Percentiles rank a stretch among this genome's conserved stretches.
phyloP scores from a whole-genome alignment of 2,888 invertebrate species.

The Orthonevra nobilis region DNA sequence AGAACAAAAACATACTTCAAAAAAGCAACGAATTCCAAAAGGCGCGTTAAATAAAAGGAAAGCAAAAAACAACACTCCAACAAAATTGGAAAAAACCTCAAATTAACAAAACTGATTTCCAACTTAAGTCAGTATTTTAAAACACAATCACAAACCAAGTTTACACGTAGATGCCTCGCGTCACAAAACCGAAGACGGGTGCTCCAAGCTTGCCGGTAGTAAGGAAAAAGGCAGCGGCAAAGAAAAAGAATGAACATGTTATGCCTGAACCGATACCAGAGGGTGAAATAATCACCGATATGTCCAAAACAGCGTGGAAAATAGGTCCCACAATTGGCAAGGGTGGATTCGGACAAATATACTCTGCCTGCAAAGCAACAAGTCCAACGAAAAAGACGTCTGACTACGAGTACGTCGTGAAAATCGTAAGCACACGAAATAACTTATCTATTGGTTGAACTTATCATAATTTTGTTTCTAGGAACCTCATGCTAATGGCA shows the following conservation, averaged over 20 bases:
- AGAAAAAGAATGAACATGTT: constrained; percentile 76
- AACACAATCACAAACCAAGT: too few relatives aligned
- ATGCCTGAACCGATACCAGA: constrained; percentile 77
- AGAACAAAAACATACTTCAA: constrained; percentile 61
- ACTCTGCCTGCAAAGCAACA: constrained; percentile 86
- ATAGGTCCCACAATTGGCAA: constrained; percentile 93
- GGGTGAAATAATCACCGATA: constrained; percentile 89
- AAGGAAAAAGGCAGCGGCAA: constrained; percentile 72
- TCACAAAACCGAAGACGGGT: constrained; percentile 56
- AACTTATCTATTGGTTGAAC: background rate
- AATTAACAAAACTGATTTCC: background rate
- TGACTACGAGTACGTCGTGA: constrained; percentile 86
- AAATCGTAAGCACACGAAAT: constrained; percentile 87
- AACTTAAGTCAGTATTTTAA: too few relatives aligned
- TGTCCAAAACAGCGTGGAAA: constrained; percentile 90
- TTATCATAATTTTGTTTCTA: constrained; percentile 9
- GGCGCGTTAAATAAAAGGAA: constrained; percentile 46
- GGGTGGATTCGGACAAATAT: constrained; percentile 97
- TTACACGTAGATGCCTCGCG: constrained; percentile 69
- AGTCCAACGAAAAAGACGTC: constrained; percentile 81
- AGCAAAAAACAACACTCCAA: background rate
- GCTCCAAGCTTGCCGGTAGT: constrained; percentile 25
- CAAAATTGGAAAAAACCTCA: background rate
- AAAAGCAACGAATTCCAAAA: constrained; percentile 41
- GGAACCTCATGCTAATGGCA: constrained; percentile 79